Base-by-base conservation (phyloP, 2,797 vertebrate genomes). In the Numenius phaeopus region DNA sequence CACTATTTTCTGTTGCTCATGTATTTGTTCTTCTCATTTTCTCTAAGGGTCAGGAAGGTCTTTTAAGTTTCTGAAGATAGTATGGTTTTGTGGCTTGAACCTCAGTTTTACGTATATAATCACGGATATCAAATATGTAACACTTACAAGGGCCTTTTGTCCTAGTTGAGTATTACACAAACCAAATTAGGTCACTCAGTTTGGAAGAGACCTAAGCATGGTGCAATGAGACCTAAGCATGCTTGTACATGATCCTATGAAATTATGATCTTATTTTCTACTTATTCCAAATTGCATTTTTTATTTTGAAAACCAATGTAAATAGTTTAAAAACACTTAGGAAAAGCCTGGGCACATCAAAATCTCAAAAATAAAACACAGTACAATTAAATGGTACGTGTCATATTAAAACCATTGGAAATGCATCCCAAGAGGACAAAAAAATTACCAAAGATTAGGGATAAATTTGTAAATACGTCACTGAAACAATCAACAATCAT, bases 401-500 rank as follows among this genome's bases (percentile, higher is more conserved):
- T 76, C 73, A 64, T 90, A 76, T 76, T 75, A 88, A 83, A 88
- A 61, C 49, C 69, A 79, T 49, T 47, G 24, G 14, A 97, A 94
- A 90, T 69, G 49, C 30, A 66, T 94, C 94, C 62, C 80, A 91
- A 46, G 70, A 91, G 76, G 29, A 89, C 22, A 50, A 89, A 92
- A 82, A 87, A 61, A 57, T 37, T 54, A 88, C 61, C 76, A 81
- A 95, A 91, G 12, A 94, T 94, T 83, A 93, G 22, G 50, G 66
- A 66, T 34, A 37, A 59, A 72, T 92, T 94, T 96, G 46, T 47
- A 93, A 94, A 94, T 91, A 88, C 23, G 94, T 85, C 79, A 83
- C 46, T 34, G n/a, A 95, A 90, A 78, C 85, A 82, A 97, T 90
- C 77, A 93, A 82, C 85, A 86, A 76, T 79, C 83, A 79, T 94